Evolutionary conservation across 2,797 vertebrate species (phyloP), one percentile per base, ranked within the genome.

Genomic region (Gila robusta): DNA sequence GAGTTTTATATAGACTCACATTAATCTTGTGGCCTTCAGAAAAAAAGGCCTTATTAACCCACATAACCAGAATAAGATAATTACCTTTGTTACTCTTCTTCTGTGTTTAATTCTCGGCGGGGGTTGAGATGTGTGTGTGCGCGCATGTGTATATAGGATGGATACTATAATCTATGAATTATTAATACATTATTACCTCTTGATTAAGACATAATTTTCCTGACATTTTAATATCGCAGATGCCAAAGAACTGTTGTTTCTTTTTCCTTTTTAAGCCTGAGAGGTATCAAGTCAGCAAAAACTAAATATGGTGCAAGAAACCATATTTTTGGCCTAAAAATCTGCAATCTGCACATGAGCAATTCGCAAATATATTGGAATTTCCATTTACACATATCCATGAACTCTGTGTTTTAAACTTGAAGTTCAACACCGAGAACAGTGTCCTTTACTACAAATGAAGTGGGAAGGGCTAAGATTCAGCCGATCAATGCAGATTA

Each of bases 21-120:
- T 90, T 90, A 90, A 90, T 90, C 88, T 86, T 76, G 79, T 82
- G 84, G 84, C 89, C 89, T 82, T 87, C 83, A 71, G 72, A 77
- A 82, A 84, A 81, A 81, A 85, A 80, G 21, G 73, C 79, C 85
- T 87, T 87, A 90, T 90, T 90, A 90, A 86, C 89, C 89, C 89
- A 90, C 86, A 90, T 90, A 90, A 87, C 89, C 88, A 90, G 89
- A 90, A 90, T 89, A 90, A 89, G 89, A 90, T 90, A 90, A 90
- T 90, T 90, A 90, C 88, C 88, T 90, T 90, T 90, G 86, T 79
- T 85, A 85, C 86, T 90, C 62, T 82, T 90, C 83, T 89, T 84
- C 81, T 86, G 81, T 87, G 81, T 84, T 85, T 86, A 87, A 90
- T 84, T 87, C 89, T 89, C 88, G 3, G 14, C 4, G 89, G 89